Base-by-base conservation (phyloP, 2,888 invertebrate genomes). In the Papilio elwesi region DNA sequence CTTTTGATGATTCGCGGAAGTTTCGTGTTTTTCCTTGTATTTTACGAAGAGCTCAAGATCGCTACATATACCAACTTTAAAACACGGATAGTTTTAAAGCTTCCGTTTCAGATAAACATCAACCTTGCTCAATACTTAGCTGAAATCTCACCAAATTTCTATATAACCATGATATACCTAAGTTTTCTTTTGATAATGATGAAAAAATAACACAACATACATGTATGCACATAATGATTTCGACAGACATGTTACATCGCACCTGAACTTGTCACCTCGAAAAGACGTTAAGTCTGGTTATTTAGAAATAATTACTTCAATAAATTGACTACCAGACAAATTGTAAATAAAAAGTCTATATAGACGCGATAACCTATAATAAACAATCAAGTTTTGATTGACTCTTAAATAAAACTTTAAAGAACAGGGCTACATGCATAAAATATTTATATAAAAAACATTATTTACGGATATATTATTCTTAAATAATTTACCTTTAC, bases 1-100 rank as follows among this genome's bases (percentile, higher is more conserved):
- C 78, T 79, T 43, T 79, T 78, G 79, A 80, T 78, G 80, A 78
- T 77, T 72, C 71, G 57, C 75, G 76, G 79, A 78, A 78, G 78
- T 74, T 72, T 75, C 71, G 74, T 77, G 26, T 16, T 63, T 59
- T 65, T 68, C 52, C 52, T 9, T 38, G 59, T 52, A 55, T 15
- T 43, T 62, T 62, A 62, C 43, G 9, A 62, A 43, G 43, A 62
- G 43, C 43, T 62, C 43, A 43, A 62, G 59, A 43, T 62, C 15
- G 38, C 9, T 38, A 13, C n/a, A 38, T 26, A 26, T 26, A 26
- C 26, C 57, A 36, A 57, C 36, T 13, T 57, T 59, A 59, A 59
- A 59, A 38, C 38, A 38, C 38, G 59, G 11, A 38, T 38, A 36
- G 1, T 57, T 59, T 38, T 13, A 59, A 38, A 59, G n/a, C 59